phyloP scores from a whole-genome alignment of 2,113 vertebrate species.

The Aphyosemion australe region DNA sequence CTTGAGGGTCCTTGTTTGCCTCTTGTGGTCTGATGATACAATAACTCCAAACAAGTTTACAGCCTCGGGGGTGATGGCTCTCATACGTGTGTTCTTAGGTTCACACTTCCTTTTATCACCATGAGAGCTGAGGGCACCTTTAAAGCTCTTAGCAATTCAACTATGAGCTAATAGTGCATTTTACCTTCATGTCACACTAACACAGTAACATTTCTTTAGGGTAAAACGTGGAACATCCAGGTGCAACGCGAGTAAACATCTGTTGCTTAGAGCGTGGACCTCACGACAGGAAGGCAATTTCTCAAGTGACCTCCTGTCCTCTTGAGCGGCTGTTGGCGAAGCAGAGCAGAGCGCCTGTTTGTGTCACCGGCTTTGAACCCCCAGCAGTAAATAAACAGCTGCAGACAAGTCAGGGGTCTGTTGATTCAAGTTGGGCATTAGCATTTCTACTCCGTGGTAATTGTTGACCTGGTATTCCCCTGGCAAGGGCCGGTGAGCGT shows the following conservation, averaged over 20 bases:
- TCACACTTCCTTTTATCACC: constrained; percentile 83
- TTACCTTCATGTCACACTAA: constrained; percentile 23
- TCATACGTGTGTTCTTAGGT: constrained; percentile 81
- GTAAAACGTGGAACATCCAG: constrained; percentile 7
- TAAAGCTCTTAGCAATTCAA: constrained; percentile 32
- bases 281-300: constrained; percentile 13
- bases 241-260: neutral
- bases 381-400: constrained; percentile 65
- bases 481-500: constrained; percentile 63
- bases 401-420: constrained; percentile 59
- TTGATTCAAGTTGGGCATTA: constrained; percentile 76
- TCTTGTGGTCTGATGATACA: constrained; percentile 74
- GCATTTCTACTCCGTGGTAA: constrained; percentile 79
- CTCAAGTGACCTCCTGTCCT: constrained; percentile 2
- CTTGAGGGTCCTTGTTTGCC: constrained; percentile 78
- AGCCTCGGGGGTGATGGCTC: constrained; percentile 64
- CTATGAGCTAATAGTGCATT: constrained; percentile 29
- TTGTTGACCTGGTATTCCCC: constrained; percentile 77
- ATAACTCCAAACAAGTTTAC: constrained; percentile 73
- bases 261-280: neutral
- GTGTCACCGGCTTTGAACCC: constrained; percentile 45
- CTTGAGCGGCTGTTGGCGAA: constrained; percentile 21
- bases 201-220: constrained; percentile 6
- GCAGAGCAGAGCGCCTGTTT: constrained; percentile 39
- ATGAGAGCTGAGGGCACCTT: constrained; percentile 70